A percentile compares a stretch with the other conserved stretches of the same genome.
Evolutionary conservation across 2,888 invertebrate genomes (phyloP).

Genomic region (Rhopalosiphum nymphaeae): DNA sequence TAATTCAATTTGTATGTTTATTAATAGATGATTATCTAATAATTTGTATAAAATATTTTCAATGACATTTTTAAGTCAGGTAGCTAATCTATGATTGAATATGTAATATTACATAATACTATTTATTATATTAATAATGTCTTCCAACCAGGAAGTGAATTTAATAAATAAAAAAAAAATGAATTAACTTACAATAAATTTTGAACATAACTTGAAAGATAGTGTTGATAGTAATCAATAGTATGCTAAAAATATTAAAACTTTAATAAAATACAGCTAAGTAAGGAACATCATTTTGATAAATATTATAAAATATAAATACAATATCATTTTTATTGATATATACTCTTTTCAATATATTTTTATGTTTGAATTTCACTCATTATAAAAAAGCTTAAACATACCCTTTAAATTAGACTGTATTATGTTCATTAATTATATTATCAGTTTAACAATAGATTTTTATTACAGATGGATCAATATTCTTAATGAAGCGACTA

Average conservation of each 20-base stretch:
- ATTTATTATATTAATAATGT: not conserved
- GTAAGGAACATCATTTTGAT: not conserved
- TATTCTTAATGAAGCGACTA: conserved; percentile 69
- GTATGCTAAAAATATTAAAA: not conserved
- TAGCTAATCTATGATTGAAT: not conserved
- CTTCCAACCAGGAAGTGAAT: not conserved
- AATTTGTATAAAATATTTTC: not conserved
- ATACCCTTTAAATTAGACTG: not conserved
- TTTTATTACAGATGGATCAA: conserved; percentile 68
- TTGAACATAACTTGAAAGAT: not conserved
- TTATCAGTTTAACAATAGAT: not conserved
- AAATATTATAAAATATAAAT: not conserved
- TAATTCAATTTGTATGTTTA: not conserved
- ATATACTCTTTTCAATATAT: not conserved
- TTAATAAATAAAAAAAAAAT: not conserved
- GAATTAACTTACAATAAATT: not conserved
- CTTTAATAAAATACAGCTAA: not conserved
- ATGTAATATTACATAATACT: not conserved
- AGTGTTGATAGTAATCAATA: not conserved
- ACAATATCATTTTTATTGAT: not conserved
- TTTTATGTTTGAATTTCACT: not conserved
- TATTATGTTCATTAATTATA: not conserved
- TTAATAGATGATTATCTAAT: too few relatives aligned
- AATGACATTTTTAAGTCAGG: not conserved
- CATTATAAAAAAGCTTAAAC: too few relatives aligned